Evolutionary conservation across 2,113 vertebrate genomes (phyloP).

Genomic region (Bubo bubo): DNA sequence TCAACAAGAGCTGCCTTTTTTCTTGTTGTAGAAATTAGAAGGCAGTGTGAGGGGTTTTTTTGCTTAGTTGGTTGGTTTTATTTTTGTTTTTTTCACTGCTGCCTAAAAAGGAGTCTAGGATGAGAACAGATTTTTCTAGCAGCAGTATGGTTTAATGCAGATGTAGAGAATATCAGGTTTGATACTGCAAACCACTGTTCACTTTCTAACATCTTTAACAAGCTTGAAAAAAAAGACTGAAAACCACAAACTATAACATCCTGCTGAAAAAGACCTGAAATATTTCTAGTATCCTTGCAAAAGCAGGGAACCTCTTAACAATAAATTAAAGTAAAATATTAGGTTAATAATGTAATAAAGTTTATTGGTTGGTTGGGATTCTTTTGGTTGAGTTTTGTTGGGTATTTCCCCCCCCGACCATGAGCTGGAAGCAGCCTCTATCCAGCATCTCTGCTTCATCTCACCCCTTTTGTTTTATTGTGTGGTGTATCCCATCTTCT

Average conservation of each 20-base stretch:
- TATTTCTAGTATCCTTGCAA: background rate
- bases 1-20: background rate
- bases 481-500: background rate
- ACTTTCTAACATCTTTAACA: background rate
- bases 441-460: background rate
- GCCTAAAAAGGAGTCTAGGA: background rate
- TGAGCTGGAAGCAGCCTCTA: background rate
- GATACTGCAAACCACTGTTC: background rate
- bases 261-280: background rate
- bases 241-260: background rate
- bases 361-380: background rate
- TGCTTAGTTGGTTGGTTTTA: background rate
- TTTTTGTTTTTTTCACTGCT: background rate
- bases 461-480: background rate
- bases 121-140: background rate
- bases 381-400: background rate
- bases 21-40: background rate
- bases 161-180: background rate
- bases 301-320: background rate
- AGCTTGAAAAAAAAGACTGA: background rate
- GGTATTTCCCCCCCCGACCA: fast-evolving
- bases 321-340: background rate
- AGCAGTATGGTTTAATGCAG: background rate
- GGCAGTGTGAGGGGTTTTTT: background rate
- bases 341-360: background rate